Evolutionary conservation across 2,113 vertebrate species (phyloP).

Genomic region (cat (Felis catus)): DNA sequence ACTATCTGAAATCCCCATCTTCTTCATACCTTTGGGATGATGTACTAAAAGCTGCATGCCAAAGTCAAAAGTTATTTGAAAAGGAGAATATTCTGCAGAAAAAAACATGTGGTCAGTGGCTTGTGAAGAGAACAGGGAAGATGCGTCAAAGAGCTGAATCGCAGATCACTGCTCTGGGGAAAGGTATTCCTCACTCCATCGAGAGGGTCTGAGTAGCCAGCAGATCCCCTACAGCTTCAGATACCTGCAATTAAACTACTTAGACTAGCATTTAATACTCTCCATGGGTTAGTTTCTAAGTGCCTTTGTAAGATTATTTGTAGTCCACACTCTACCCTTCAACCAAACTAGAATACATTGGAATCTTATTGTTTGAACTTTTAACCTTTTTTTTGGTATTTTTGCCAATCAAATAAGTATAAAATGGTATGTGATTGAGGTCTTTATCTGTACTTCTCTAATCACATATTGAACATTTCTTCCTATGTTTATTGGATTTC

Average conservation of each 20-base stretch:
- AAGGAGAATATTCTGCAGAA: neutral
- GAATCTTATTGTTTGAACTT: neutral
- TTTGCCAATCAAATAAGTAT: neutral
- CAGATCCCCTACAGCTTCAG: neutral
- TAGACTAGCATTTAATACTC: neutral
- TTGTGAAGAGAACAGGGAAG: neutral
- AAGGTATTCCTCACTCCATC: neutral
- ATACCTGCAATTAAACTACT: neutral
- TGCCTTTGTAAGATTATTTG: neutral
- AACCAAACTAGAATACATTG: neutral
- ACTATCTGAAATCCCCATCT: conserved; percentile 13
- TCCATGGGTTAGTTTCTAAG: neutral
- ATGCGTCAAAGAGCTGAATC: neutral
- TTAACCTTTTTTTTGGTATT: neutral
- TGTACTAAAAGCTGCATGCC: neutral
- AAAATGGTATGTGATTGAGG: neutral
- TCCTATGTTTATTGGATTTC: neutral
- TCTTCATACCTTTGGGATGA: neutral
- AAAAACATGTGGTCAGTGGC: neutral
- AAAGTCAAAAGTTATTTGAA: neutral
- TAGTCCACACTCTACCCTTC: neutral
- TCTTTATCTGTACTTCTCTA: neutral
- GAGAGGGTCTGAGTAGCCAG: neutral
- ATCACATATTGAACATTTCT: neutral
- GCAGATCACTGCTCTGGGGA: neutral